These are phyloP conservation scores for Mystacides longicornis DNA, from an alignment of 2,888 invertebrate genomes.

Conservation along the genomic window DNA sequence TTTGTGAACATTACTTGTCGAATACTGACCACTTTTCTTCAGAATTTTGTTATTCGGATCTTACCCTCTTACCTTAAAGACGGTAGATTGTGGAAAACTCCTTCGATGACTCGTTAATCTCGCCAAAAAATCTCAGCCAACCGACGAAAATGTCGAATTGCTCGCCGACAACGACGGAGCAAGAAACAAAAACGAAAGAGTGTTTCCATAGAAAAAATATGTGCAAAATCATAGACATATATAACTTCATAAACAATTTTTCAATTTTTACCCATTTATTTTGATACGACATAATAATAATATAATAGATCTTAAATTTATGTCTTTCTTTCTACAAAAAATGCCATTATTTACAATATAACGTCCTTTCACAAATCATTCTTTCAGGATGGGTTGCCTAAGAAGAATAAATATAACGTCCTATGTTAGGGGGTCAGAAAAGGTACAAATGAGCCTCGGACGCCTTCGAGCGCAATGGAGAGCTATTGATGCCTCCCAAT, in stretches of 20 bases:
- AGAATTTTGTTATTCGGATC: constrained; percentile 20
- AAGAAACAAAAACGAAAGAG: neutral
- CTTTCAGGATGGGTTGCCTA: no score
- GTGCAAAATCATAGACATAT: no score
- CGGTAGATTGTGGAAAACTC: constrained; percentile 22
- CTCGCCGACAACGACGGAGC: constrained; percentile 14
- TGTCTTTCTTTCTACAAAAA: neutral
- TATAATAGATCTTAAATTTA: neutral
- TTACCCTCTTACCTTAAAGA: constrained; percentile 24
- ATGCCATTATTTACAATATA: neutral
- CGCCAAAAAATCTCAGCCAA: constrained; percentile 20
- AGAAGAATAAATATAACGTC: neutral
- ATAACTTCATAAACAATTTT: no score
- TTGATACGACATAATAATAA: no score
- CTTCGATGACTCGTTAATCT: constrained; percentile 18
- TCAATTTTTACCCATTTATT: no score
- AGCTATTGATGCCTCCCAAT: no score
- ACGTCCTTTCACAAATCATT: no score
- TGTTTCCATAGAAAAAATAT: neutral
- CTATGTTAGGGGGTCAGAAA: neutral
- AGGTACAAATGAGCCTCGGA: neutral
- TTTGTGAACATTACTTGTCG: constrained; percentile 11
- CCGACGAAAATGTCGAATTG: constrained; percentile 18
- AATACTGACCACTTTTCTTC: constrained; percentile 18
- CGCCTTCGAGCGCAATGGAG: no score